Evolutionary conservation across 2,888 invertebrate species (phyloP).

Genomic region (Trilocha varians): DNA sequence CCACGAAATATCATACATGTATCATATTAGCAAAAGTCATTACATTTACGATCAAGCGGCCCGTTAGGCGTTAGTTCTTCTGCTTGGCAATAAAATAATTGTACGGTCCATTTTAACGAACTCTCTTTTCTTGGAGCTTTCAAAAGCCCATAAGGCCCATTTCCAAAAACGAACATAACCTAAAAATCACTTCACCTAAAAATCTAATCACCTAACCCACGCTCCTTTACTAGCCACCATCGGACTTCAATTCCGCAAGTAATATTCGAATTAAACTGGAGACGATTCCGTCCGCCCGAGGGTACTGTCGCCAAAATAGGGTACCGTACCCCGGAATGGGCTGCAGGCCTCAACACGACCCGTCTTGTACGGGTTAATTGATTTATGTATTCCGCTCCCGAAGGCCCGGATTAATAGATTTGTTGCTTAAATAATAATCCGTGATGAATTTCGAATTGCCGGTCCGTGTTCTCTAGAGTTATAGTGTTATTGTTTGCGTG

Average conservation of each 20-base stretch:
- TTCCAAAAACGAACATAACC: too few relatives aligned
- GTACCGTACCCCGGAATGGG: constrained; percentile 49
- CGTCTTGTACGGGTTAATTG: constrained; percentile 62
- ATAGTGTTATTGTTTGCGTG: constrained; percentile 16
- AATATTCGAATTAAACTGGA: constrained; percentile 65
- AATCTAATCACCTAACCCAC: too few relatives aligned
- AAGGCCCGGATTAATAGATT: constrained; percentile 53
- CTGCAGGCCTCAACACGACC: constrained; percentile 50
- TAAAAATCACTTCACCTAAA: too few relatives aligned
- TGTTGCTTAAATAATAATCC: constrained; percentile 59
- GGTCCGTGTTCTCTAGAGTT: constrained; percentile 30
- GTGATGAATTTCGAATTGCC: constrained; percentile 50
- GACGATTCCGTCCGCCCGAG: constrained; percentile 43
- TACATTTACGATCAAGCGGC: too few relatives aligned
- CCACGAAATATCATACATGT: too few relatives aligned
- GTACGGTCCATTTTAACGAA: too few relatives aligned
- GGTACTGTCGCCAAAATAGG: constrained; percentile 52
- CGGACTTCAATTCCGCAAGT: constrained; percentile 58
- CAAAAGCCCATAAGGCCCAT: too few relatives aligned
- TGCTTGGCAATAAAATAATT: too few relatives aligned
- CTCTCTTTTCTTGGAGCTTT: too few relatives aligned
- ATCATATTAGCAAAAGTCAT: too few relatives aligned
- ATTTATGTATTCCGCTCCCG: constrained; percentile 55
- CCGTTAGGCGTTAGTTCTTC: too few relatives aligned
- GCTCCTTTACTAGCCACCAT: constrained; percentile 27